Evolutionary conservation across 1,140 invertebrate species (phyloP), one percentile per base, ranked within the genome.

Genomic region (Zelostemma sp.): DNA sequence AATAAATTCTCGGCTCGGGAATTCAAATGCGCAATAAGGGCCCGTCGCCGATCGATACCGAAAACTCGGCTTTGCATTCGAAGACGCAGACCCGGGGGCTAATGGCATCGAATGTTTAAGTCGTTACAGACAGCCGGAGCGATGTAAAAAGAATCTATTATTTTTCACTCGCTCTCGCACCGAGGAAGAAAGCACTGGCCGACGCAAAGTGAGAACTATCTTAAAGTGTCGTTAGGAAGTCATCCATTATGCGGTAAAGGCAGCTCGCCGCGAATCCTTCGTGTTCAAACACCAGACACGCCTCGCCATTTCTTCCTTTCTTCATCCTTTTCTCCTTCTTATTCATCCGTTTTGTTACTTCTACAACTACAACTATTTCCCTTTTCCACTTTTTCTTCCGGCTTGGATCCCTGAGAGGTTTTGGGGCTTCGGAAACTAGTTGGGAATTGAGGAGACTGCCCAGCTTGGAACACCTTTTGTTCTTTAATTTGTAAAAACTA

Each of bases 161-260:
- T 78, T 80, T 73, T 71, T 68, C 62, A 66, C 70, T 79, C 59
- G 35, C 60, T 28, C 40, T 47, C 50, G 61, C 56, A 35, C 31
- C 56, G 60, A 4, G 19, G 9, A 63, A 65, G 73, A 76, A 74
- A 76, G 76, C 71, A 68, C 16, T 11, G 65, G 54, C 51, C 48
- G 53, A 72, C 53, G 67, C 74, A 49, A 66, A 69, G 72, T 64
- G 78, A 69, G 78, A 80, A 80, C 78, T 79, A 78, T 79, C 78
- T 80, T 80, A 80, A 80, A 80, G 78, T 80, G 79, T 80, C 79
- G 79, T 80, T 80, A 80, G 78, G 78, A 80, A 80, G 79, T 80
- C 78, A 79, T 80, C 79, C 79, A 80, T 80, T 80, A 80, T 80
- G 75, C 78, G 75, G 74, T 75, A 72, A 77, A 78, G 71, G 68